A percentile compares a stretch with the other conserved stretches of the same genome.
These are phyloP conservation scores for Trachelus iudaicus DNA, from an alignment of 2,888 invertebrate species.

Conservation along the genomic window DNA sequence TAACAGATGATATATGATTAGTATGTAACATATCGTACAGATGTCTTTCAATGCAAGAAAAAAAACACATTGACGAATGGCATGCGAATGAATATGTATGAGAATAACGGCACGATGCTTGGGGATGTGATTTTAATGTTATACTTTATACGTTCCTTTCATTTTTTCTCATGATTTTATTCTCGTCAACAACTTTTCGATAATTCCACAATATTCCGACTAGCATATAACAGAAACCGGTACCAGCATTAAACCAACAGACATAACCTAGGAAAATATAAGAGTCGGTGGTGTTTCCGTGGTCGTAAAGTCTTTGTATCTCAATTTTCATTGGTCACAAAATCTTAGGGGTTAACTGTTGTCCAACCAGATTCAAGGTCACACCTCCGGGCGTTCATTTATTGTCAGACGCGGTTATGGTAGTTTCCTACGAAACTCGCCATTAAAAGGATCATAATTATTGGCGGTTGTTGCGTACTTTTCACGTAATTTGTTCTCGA, in stretches of 20 bases:
- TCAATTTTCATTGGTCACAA: conserved; percentile 1
- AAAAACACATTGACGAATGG: not conserved
- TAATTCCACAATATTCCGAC: not conserved
- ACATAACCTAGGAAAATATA: not conserved
- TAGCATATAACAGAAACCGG: not conserved
- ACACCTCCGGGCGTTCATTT: not conserved
- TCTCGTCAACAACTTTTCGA: not conserved
- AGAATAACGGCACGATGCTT: not conserved
- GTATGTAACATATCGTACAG: not conserved
- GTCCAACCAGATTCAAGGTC: conserved; percentile 3
- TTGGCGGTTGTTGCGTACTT: conserved; percentile 35
- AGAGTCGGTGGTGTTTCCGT: not conserved
- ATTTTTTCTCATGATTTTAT: not conserved
- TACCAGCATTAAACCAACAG: not conserved
- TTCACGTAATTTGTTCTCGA: conserved; percentile 23
- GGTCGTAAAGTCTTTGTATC: not conserved
- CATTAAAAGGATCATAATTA: conserved; percentile 32
- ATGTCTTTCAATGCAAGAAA: not conserved
- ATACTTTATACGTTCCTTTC: not conserved
- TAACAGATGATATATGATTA: not conserved
- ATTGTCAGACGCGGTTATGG: conserved; percentile 3
- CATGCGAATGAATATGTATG: not conserved
- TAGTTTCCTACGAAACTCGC: conserved; percentile 27
- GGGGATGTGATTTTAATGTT: not conserved
- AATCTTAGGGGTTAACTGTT: not conserved